Base-by-base conservation (phyloP, 2,797 vertebrate genomes). In the Argentina silus region DNA sequence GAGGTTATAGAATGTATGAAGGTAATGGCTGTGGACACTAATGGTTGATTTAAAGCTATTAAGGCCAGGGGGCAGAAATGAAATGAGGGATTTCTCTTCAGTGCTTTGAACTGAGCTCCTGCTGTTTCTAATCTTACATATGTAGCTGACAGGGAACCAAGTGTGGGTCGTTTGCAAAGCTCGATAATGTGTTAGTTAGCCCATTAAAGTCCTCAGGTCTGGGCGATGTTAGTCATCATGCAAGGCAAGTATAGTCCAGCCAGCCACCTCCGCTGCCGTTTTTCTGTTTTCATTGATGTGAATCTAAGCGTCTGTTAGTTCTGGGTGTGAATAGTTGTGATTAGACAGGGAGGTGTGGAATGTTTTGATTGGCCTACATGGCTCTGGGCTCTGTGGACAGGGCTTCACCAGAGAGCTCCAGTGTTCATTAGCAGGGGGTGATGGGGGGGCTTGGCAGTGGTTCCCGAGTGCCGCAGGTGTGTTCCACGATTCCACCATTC, bases 371-470 rank as follows among this genome's bases (percentile, higher is more conserved):
- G 56, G 10, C 56, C 56, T 50, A 15, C 45, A 12, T 6, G 8
- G 21, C 27, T 42, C 1, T 68, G 66, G 66, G 51, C 50, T 36
- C 10, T 42, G 48, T 42, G 14, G 15, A 9, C 50, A 14, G 7
- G 14, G 15, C 14, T 42, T 2, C 19, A 42, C 66, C 7, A 68
- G 23, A n/a, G 7, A 55, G 50, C 15, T n/a, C 21, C 9, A 11
- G 21, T 48, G 64, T 66, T 66, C 64, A 50, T 66, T 66, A 66
- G 64, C 66, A 5, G n/a, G 19, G n/a, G 9, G 8, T 51, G 66
- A 67, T 51, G 17, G 21, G 56, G 21, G 6, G 45, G 48, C 21
- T 12, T 67, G 64, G 19, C 21, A 27, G 17, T 4, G 45, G 27
- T 15, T 50, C 27, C n/a, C 3, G 10, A 27, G 15, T 42, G 8